A percentile compares a stretch with the other conserved stretches of the same genome.
These are phyloP conservation scores for Epirrita christyi DNA, from an alignment of 2,888 invertebrate species.

Conservation along the genomic window DNA sequence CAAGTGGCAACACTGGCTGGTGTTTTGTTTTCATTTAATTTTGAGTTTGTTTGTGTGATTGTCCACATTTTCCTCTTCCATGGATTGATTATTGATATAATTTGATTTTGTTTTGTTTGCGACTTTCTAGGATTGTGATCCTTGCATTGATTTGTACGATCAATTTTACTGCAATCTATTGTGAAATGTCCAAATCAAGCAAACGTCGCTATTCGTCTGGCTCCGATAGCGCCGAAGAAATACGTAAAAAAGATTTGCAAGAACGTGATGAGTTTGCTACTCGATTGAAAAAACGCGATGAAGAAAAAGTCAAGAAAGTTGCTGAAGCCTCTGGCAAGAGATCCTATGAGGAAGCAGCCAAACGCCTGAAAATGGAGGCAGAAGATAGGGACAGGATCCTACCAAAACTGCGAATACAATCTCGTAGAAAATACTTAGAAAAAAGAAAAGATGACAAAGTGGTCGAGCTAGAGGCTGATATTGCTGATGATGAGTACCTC, in stretches of 20 bases:
- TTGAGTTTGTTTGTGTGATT: no score
- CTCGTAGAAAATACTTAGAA: constrained; percentile 96
- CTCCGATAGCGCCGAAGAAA: constrained; percentile 91
- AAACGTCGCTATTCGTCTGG: constrained; percentile 82
- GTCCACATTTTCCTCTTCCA: no score
- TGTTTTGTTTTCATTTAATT: no score
- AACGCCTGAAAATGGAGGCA: constrained; percentile 93
- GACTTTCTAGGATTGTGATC: no score
- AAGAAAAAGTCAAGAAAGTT: constrained; percentile 93
- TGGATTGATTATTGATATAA: no score
- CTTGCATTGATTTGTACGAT: no score
- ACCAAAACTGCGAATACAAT: constrained; percentile 94
- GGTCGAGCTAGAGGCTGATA: constrained; percentile 96
- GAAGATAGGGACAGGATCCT: constrained; percentile 94
- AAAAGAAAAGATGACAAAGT: constrained; percentile 99
- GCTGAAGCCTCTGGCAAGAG: constrained; percentile 87
- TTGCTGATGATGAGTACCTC: constrained; percentile 97
- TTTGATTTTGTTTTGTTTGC: no score
- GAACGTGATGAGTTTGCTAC: constrained; percentile 98
- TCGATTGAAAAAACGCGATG: constrained; percentile 94
- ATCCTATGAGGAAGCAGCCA: constrained; percentile 94
- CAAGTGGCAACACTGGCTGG: no score
- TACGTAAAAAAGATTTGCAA: constrained; percentile 91
- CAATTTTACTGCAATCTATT: no score
- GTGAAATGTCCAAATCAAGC: constrained; percentile 61